Conservation (phyloP, 2,888 invertebrate genomes). For the Scelioninae gen. 1 region DNA sequence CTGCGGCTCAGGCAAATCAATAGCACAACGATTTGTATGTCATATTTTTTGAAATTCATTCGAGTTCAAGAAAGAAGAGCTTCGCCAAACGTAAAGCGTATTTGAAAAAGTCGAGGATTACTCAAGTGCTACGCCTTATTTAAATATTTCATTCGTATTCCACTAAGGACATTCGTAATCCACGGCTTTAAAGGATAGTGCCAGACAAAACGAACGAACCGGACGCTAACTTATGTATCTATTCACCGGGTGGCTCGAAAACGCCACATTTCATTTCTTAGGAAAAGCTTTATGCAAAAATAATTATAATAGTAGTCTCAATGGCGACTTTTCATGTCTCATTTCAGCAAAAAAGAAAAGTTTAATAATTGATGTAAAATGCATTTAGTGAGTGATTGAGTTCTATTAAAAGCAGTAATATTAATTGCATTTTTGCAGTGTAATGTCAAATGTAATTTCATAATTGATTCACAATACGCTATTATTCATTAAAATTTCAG, state of each 20-base stretch:
- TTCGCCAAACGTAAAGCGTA: slow-evolving; percentile 52
- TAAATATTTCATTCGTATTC: slow-evolving; percentile 78
- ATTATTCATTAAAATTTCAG: too few relatives aligned
- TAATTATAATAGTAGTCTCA: slow-evolving; percentile 36
- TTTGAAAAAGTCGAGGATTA: slow-evolving; percentile 59
- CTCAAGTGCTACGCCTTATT: slow-evolving; percentile 69
- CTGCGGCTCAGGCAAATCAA: slow-evolving; percentile 36
- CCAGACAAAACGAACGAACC: slow-evolving; percentile 59
- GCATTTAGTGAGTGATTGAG: too few relatives aligned
- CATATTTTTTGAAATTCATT: slow-evolving; percentile 53
- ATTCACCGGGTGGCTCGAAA: slow-evolving; percentile 33
- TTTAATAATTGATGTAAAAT: slow-evolving; percentile 8
- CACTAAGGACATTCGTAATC: slow-evolving; percentile 75
- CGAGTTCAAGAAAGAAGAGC: slow-evolving; percentile 26
- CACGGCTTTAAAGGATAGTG: slow-evolving; percentile 71
- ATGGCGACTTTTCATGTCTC: not conserved
- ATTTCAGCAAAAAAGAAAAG: slow-evolving; percentile 6
- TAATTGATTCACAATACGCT: too few relatives aligned
- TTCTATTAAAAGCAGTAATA: too few relatives aligned
- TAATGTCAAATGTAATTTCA: too few relatives aligned
- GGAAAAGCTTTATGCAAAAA: slow-evolving; percentile 28
- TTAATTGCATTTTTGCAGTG: too few relatives aligned
- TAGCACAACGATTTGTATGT: slow-evolving; percentile 47
- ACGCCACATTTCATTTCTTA: slow-evolving; percentile 43
- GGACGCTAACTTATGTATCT: slow-evolving; percentile 61